Evolutionary conservation across 2,797 vertebrate genomes (phyloP).

Genomic region (Vultur gryphus): DNA sequence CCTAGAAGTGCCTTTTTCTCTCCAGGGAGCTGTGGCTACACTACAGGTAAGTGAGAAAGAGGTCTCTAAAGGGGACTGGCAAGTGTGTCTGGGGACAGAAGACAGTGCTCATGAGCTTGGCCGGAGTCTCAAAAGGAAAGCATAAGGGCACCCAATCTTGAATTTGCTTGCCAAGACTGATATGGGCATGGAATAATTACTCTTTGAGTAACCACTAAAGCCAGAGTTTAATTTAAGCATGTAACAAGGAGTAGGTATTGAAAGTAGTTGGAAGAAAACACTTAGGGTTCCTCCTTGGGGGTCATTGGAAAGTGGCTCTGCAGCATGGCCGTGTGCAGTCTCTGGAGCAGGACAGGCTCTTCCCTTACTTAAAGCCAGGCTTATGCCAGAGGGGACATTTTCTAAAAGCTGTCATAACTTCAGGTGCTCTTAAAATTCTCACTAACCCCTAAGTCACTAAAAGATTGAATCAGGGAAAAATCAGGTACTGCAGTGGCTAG

Average conservation of each 20-base stretch:
- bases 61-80: neutral
- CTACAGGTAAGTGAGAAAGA: neutral
- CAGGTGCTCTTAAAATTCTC: neutral
- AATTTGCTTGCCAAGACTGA: neutral
- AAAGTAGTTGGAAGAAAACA: neutral
- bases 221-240: neutral
- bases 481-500: neutral
- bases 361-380: neutral
- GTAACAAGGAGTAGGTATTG: neutral
- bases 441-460: neutral
- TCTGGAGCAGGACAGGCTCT: neutral
- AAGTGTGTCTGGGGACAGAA: neutral
- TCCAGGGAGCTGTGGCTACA: neutral
- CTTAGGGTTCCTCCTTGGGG: neutral
- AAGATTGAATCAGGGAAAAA: neutral
- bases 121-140: neutral
- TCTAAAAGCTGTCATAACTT: neutral
- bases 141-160: neutral
- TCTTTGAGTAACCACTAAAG: neutral
- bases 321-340: accelerated
- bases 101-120: neutral
- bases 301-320: neutral
- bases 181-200: neutral
- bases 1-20: neutral
- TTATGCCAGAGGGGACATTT: neutral